Evolutionary conservation across 2,888 invertebrate species (phyloP), one percentile per base, ranked within the genome.

Genomic region (Apotomis capreana): DNA sequence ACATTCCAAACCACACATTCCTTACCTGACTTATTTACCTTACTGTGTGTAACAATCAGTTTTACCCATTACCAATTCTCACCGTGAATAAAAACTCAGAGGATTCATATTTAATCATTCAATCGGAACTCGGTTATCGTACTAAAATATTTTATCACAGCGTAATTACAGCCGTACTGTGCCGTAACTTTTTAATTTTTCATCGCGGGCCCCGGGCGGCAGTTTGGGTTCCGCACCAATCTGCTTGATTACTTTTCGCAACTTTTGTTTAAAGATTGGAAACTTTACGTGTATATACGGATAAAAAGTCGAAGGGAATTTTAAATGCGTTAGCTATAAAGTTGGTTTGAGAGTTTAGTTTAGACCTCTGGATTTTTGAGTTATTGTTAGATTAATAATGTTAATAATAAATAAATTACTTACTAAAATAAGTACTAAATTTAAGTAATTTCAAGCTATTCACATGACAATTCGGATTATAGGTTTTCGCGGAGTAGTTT

Each of bases 131-230:
- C 52, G 52, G 60, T 68, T 60, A 59, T 49, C 52, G 36, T 52
- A 36, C 44, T 64, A 65, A 70, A 65, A 61, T 70, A 70, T 61
- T 70, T 54, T 70, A 64, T 61, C 67, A 13, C 58, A 44, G 26
- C 52, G 52, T 68, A 72, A 72, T 72, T 72, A 68, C 63, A 63
- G 26, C 59, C 61, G 74, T 68, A 55, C 54, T 55, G n/a, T 61
- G 61, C 60, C 37, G 63, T 68, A 72, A 72, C 72, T 72, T 72
- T 72, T 72, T 72, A 72, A 72, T 72, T 72, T 72, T 72, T 72
- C 72, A 72, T 59, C 58, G 58, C 46, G 36, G 52, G 64, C 68
- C 59, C 57, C 40, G 10, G 62, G 63, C 70, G 26, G 58, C 55
- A 60, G 70, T 65, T 70, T 55, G 55, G 74, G 74, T 64, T 52